Evolutionary conservation across 2,113 vertebrate species (phyloP), one percentile per base, ranked within the genome.

Genomic region (Murina feae): DNA sequence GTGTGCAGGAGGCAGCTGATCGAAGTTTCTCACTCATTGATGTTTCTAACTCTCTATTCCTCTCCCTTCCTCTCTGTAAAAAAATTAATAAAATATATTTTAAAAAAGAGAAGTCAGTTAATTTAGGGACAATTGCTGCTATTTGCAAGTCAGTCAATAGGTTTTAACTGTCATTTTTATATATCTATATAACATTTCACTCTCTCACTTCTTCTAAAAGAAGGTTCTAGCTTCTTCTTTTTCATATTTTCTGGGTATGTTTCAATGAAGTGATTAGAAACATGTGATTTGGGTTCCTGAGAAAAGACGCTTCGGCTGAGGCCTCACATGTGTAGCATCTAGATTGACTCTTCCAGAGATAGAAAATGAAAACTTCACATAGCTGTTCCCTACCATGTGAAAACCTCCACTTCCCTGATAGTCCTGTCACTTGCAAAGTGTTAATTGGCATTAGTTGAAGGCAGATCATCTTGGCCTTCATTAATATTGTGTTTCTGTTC

Each of bases 311-410:
- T 69, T 85, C 83, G 80, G 30, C 49, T n/a, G 42, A 85, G 39
- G 47, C 25, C 68, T 71, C 37, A 6, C 12, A 42, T 83, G 8
- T 94, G 93, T 9, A 51, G 88, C 92, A 88, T 96, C 95, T 97
- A 93, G 89, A 60, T 95, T 58, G 92, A 96, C 51, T 79, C 90
- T 93, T 89, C 95, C 93, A 96, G 69, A 86, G n/a, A 75, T 1
- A 76, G 87, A 95, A 97, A 97, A 97, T 95, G 87, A 98, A 97
- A 93, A 93, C 88, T 89, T 85, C n/a, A 74, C 91, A 83, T 89
- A 90, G 47, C 49, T 91, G 76, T 96, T 98, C 44, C 66, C 60
- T 84, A 95, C 92, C 96, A 97, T 96, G 65, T 96, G 82, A 91
- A 96, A 89, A 20, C 72, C 65, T 53, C 83, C 23, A 20, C 44